phyloP scores from a whole-genome alignment of 1,140 invertebrate species.

The Kradibia gibbosae region DNA sequence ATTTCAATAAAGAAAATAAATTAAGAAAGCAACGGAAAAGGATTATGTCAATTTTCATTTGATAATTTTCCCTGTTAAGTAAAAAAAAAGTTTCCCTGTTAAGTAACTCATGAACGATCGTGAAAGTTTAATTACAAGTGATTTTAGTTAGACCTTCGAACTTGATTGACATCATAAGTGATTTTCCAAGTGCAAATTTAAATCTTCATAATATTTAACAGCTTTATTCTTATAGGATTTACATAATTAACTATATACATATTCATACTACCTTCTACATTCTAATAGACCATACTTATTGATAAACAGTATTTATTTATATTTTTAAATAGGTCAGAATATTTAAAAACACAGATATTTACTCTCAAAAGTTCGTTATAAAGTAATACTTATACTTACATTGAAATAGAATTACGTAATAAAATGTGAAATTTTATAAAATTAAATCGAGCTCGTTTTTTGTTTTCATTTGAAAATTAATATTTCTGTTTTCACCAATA shows the following conservation, averaged over 20 bases:
- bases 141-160: slow-evolving; percentile 13
- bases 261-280: neutral
- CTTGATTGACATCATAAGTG: slow-evolving; percentile 25
- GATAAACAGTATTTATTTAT: too few species aligned
- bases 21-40: neutral
- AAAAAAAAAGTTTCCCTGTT: neutral
- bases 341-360: too few species aligned
- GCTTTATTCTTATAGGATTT: slow-evolving; percentile 37
- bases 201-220: slow-evolving; percentile 40
- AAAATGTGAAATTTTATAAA: too few species aligned
- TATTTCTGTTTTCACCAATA: too few species aligned
- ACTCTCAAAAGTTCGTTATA: too few species aligned
- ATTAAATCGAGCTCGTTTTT: too few species aligned
- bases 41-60: neutral
- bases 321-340: too few species aligned
- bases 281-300: too few species aligned
- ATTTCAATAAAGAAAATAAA: neutral
- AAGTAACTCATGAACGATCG: slow-evolving; percentile 1
- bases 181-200: slow-evolving; percentile 19
- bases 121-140: slow-evolving; percentile 35
- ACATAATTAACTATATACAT: slow-evolving; percentile 30
- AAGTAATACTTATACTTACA: too few species aligned
- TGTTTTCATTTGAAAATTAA: too few species aligned
- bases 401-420: too few species aligned
- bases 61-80: neutral